Evolutionary conservation across 2,888 invertebrate species (phyloP), one percentile per base, ranked within the genome.

Genomic region (Caenorhabditis japonica): DNA sequence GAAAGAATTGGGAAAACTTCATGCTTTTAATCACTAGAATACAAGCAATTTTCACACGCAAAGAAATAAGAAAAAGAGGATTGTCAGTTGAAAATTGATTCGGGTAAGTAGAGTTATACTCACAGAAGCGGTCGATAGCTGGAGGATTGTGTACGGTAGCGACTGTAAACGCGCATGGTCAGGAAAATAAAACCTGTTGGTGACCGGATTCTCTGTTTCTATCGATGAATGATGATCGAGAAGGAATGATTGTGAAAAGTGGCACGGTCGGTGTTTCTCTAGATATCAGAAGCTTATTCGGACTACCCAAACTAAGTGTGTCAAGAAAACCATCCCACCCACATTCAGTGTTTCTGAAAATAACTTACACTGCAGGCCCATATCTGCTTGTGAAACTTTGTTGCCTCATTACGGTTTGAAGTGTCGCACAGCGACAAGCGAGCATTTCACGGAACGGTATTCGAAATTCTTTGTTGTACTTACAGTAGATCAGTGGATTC

Each of bases 401-500:
- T 51, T 84, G 81, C 36, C 87, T 73, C 78, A 87, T 81, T 19
- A 87, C 87, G 19, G 73, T 77, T 56, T 87, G 85, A 19, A 87
- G 75, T 5, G 87, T 87, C 13, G 80, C 59, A 66, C 86, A 88
- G 12, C 87, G 87, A 59, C 87, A 87, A 46, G 83, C 85, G 27
- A 87, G 69, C 83, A 87, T 87, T 75, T 87, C 87, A 21, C 85
- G 80, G 62, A 87, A 88, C 0, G 87, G 87, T 51, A 87, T 75
- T 21, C 87, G 86, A 61, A 88, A 87, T 60, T 87, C 87, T 41
- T 85, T 84, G 70, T 88, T 87, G 80, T 87, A 88, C 61, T 87
- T 94, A 71, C 94, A 94, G 89, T 95, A 95, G 87, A 95, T 95
- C 82, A 95, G 93, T 10, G 95, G 95, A 90, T 95, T 89, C 49